phyloP scores from a whole-genome alignment of 1,140 invertebrate species.

The Drosophila pseudoobscura region DNA sequence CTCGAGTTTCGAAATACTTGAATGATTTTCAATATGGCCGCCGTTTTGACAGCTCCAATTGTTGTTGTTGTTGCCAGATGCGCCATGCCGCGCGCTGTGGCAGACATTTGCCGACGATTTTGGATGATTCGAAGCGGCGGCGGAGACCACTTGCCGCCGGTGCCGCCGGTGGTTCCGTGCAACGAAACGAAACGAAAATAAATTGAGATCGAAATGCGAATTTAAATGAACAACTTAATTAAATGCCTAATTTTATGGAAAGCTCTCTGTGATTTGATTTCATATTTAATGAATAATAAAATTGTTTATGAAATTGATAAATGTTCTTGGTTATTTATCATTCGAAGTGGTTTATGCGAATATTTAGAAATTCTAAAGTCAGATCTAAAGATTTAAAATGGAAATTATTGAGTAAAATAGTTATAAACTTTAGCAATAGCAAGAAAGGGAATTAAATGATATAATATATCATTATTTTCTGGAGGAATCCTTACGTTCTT shows the following conservation, averaged over 20 bases:
- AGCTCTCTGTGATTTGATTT: constrained; percentile 2
- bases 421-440: too few relatives aligned
- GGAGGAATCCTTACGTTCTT: too few relatives aligned
- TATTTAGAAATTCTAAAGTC: too few relatives aligned
- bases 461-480: too few relatives aligned
- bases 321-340: too few relatives aligned
- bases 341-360: neutral
- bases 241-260: neutral
- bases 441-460: too few relatives aligned
- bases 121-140: constrained; percentile 8
- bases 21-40: constrained; percentile 83
- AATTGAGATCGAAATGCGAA: neutral
- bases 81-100: constrained; percentile 28
- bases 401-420: too few relatives aligned
- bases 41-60: constrained; percentile 32
- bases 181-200: neutral
- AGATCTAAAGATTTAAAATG: too few relatives aligned
- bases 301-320: neutral
- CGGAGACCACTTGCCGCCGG: constrained; percentile 42
- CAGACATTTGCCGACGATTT: constrained; percentile 49
- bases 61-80: constrained; percentile 38
- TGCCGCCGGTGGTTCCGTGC: neutral
- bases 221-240: neutral
- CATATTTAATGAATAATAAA: neutral
- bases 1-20: constrained; percentile 80